Evolutionary conservation across 2,888 invertebrate genomes (phyloP), one percentile per base, ranked within the genome.

Genomic region (Rhingia campestris): DNA sequence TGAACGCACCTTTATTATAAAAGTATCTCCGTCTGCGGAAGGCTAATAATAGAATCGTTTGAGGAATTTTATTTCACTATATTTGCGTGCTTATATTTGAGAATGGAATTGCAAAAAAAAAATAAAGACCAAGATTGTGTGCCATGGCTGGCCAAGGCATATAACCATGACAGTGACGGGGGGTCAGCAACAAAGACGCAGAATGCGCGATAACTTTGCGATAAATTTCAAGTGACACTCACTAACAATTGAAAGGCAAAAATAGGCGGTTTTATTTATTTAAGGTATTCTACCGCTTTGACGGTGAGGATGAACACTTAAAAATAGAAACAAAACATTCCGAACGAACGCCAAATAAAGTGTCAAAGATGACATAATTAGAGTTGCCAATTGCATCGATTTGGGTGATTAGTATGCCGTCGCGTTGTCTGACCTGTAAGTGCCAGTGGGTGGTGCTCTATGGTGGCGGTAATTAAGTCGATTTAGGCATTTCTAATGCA

Each of bases 111-210:
- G 10, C n/a, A n/a, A n/a, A n/a, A 32, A 30, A 4, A 32, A 30
- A 43, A 39, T 22, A 2, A 22, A 22, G 22, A 22, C 22, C 22
- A 22, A 22, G 53, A 53, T 14, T 64, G 63, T n/a, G 6, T 14
- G 32, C 47, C 47, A 47, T 47, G 14, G 4, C 22, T 30, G 6
- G 32, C 10, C 51, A 30, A 41, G 39, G 47, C 53, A 14, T 47
- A 14, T 47, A 63, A 33, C 61, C 61, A 72, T 72, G 72, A 43
- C 73, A 73, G 54, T 73, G 73, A 73, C n/a, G n/a, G n/a, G 70
- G 43, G 81, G 76, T 76, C 76, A 56, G 51, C 51, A 43, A 64
- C 45, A 30, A 4, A 6, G 30, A 3, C 22, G 51, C n/a, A n/a
- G 53, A 69, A 49, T 76, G 58, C 37, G 37, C 22, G 63, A 67